Evolutionary conservation across 2,797 vertebrate genomes (phyloP).

Genomic region (Aldrovandia affinis): DNA sequence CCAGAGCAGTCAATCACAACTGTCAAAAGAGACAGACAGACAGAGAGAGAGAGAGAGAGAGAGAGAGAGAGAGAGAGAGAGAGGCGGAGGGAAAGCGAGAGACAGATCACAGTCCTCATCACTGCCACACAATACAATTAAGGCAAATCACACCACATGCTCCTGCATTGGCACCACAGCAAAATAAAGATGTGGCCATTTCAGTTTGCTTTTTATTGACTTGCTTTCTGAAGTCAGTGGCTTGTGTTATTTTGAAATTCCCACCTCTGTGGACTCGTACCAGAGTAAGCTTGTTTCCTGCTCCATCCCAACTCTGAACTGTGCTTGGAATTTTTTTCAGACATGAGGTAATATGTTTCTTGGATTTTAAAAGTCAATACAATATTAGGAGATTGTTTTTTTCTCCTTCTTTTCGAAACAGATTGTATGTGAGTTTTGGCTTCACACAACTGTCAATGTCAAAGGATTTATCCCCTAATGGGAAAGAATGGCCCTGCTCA

Average conservation of each 20-base stretch:
- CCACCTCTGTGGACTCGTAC: neutral
- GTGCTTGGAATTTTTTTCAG: neutral
- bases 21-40: neutral
- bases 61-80: neutral
- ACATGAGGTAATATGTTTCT: neutral
- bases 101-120: neutral
- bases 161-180: neutral
- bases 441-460: neutral
- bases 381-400: neutral
- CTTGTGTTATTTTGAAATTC: neutral
- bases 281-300: slow-evolving; percentile 1
- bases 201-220: neutral
- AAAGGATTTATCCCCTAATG: neutral
- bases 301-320: neutral
- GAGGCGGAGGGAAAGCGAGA: neutral
- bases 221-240: neutral
- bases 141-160: neutral
- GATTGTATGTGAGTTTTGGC: no score
- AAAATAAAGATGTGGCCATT: neutral
- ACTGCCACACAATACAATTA: neutral
- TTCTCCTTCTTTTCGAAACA: neutral
- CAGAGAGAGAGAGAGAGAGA: neutral
- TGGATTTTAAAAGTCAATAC: neutral
- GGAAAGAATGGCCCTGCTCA: neutral
- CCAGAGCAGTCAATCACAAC: neutral